Conservation (phyloP, 2,797 vertebrate genomes). For the Antennarius maculatus region DNA sequence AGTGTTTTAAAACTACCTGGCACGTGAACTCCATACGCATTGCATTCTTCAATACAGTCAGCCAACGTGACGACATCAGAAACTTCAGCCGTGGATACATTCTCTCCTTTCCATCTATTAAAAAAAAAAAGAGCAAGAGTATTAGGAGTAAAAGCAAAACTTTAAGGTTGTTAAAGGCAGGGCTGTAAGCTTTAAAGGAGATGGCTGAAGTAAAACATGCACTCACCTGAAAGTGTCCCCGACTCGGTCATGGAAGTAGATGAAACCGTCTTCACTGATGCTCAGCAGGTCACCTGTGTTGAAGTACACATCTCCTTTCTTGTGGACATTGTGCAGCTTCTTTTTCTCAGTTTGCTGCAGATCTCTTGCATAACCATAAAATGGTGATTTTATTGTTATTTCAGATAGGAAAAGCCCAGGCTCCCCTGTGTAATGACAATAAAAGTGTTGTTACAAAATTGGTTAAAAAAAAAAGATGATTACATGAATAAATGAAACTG, state of each 20-base stretch:
- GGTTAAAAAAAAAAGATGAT: no score
- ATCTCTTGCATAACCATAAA: constrained; percentile 83
- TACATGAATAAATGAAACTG: no score
- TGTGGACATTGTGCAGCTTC: constrained; percentile 78
- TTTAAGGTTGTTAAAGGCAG: neutral
- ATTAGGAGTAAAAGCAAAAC: neutral
- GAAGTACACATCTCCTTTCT: constrained; percentile 81
- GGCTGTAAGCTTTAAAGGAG: neutral
- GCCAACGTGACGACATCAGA: constrained; percentile 77
- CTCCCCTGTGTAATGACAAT: constrained; percentile 68
- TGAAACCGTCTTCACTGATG: constrained; percentile 74
- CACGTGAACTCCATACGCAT: constrained; percentile 87
- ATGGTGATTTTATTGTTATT: constrained; percentile 78
- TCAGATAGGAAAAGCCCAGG: constrained; percentile 83
- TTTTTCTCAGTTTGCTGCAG: constrained; percentile 86
- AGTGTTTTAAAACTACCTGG: constrained; percentile 78
- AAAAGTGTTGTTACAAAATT: no score
- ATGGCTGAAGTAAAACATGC: neutral
- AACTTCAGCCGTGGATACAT: constrained; percentile 88
- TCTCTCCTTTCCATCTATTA: constrained; percentile 91
- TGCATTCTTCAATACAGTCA: constrained; percentile 83
- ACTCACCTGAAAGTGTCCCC: constrained; percentile 88
- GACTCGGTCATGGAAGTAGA: constrained; percentile 87
- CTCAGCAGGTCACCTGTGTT: constrained; percentile 85
- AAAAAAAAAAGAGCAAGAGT: no score